Evolutionary conservation across 1,140 invertebrate genomes (phyloP).

Genomic region (Sipha flava): DNA sequence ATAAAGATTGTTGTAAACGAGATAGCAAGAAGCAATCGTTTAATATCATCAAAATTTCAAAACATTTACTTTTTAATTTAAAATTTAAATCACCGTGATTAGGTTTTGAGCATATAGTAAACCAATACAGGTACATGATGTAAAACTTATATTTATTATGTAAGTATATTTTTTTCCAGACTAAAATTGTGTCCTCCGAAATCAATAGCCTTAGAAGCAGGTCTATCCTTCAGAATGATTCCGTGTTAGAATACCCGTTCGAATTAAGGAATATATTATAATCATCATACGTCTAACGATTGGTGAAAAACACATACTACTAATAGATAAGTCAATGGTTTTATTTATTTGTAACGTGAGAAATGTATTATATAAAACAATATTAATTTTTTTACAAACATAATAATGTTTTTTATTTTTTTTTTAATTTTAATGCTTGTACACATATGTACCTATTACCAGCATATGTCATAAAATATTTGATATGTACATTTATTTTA

Average conservation of each 20-base stretch:
- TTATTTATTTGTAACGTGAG: not conserved
- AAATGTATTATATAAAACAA: not conserved
- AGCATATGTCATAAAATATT: too few relatives aligned
- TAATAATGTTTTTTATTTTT: not conserved
- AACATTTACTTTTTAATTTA: too few relatives aligned
- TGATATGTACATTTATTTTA: too few relatives aligned
- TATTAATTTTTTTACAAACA: not conserved
- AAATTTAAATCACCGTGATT: too few relatives aligned
- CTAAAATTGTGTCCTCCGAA: not conserved
- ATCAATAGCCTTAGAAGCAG: not conserved
- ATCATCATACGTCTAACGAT: not conserved
- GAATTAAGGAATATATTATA: too few relatives aligned
- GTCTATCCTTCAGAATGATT: conserved; percentile 3
- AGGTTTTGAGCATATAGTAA: too few relatives aligned
- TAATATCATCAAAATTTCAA: too few relatives aligned
- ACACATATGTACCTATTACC: too few relatives aligned
- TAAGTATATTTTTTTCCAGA: conserved; percentile 4
- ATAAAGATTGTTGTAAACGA: too few relatives aligned
- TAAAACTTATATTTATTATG: not conserved
- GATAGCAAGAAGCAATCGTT: too few relatives aligned
- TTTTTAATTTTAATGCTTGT: not conserved
- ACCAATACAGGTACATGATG: too few relatives aligned
- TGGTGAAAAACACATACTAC: not conserved
- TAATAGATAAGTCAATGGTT: not conserved
- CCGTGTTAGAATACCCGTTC: not conserved